A percentile compares a stretch with the other conserved stretches of the same genome.
Conservation (phyloP, 2,888 invertebrate genomes). For the Pristionchus entomophagus region DNA sequence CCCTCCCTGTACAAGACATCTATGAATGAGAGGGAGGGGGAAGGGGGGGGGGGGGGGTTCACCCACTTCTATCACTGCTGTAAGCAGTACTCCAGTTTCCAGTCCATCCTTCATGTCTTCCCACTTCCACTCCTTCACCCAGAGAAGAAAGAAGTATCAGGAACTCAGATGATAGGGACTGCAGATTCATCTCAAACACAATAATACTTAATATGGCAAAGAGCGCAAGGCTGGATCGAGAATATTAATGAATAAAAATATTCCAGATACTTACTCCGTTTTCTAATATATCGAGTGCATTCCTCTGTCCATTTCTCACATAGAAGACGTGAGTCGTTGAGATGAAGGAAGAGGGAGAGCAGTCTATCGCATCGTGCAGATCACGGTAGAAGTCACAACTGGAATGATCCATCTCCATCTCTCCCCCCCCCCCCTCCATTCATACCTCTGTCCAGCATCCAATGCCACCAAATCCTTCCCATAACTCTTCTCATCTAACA, state of each 20-base stretch:
- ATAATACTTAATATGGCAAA: background rate
- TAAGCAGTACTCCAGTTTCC: slow-evolving; percentile 88
- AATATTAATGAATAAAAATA: background rate
- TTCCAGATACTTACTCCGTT: slow-evolving; percentile 81
- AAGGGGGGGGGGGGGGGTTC: no score
- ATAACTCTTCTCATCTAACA: slow-evolving; percentile 82
- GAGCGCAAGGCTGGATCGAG: no score
- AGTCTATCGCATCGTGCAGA: slow-evolving; percentile 86
- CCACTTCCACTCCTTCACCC: slow-evolving; percentile 90
- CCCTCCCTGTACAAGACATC: background rate
- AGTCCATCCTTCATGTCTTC: slow-evolving; percentile 93
- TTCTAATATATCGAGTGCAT: slow-evolving; percentile 86
- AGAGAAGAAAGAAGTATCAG: slow-evolving; percentile 83
- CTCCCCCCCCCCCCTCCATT: background rate
- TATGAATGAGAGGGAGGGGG: background rate
- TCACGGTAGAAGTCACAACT: slow-evolving; percentile 85
- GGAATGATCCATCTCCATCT: background rate
- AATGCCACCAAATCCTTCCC: slow-evolving; percentile 78
- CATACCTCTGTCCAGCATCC: slow-evolving; percentile 80
- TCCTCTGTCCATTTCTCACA: slow-evolving; percentile 88
- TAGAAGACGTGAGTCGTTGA: slow-evolving; percentile 96
- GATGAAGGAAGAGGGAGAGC: slow-evolving; percentile 82
- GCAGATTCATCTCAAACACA: slow-evolving; percentile 76
- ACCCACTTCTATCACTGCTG: slow-evolving; percentile 63
- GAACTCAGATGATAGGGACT: slow-evolving; percentile 79